A percentile compares a stretch with the other conserved stretches of the same genome.
Conservation (phyloP, 2,113 vertebrate genomes). For the Cinclus mexicanus region DNA sequence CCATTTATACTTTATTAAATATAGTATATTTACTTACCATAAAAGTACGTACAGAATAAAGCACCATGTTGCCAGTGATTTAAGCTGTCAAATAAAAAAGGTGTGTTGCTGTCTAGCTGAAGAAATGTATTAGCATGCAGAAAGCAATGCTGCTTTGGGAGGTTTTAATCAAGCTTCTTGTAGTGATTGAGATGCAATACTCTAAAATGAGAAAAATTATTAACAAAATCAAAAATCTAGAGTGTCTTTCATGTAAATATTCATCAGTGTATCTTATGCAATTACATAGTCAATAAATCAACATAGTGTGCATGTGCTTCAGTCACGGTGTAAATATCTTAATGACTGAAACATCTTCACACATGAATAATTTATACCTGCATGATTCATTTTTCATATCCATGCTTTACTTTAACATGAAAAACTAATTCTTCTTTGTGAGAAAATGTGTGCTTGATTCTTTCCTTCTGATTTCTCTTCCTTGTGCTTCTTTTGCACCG, state of each 20-base stretch:
- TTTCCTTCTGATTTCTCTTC: constrained; percentile 59
- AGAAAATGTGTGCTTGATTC: constrained; percentile 52
- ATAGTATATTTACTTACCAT: not conserved
- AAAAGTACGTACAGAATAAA: constrained; percentile 8
- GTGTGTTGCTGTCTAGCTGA: not conserved
- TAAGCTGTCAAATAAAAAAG: not conserved
- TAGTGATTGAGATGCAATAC: constrained; percentile 70
- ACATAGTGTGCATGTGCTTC: constrained; percentile 59
- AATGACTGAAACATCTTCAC: constrained; percentile 75
- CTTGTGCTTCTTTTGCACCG: constrained; percentile 64
- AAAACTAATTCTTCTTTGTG: constrained; percentile 72
- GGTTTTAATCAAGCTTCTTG: constrained; percentile 64
- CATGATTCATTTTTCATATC: constrained; percentile 73
- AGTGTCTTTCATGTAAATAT: constrained; percentile 63
- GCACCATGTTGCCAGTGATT: not conserved
- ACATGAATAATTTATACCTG: constrained; percentile 80
- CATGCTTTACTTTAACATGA: constrained; percentile 57
- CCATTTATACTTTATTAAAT: not conserved
- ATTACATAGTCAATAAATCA: constrained; percentile 78
- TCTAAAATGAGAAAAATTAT: constrained; percentile 67
- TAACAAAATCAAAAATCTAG: constrained; percentile 73
- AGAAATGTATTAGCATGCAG: constrained; percentile 17
- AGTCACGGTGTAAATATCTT: constrained; percentile 75
- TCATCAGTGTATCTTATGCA: constrained; percentile 73
- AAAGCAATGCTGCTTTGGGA: constrained; percentile 33